These are phyloP conservation scores for Pterocles gutturalis DNA, from an alignment of 2,113 vertebrate genomes.

Conservation along the genomic window DNA sequence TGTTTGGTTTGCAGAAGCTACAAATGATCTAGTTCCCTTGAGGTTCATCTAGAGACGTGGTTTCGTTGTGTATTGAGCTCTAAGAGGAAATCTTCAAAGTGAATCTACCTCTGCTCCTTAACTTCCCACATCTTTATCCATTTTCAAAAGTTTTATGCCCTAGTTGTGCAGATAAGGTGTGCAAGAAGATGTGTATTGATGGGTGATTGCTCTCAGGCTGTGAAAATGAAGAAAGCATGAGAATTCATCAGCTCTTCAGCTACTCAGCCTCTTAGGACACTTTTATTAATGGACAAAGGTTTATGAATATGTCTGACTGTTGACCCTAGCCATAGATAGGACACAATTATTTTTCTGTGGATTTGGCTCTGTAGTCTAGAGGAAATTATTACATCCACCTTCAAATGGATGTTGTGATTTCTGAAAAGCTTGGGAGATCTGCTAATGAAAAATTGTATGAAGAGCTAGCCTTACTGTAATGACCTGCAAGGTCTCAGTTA, in stretches of 20 bases:
- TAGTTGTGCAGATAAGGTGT: not conserved
- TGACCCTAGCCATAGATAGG: not conserved
- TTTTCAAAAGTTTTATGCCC: not conserved
- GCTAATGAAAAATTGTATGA: not conserved
- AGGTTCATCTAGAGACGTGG: not conserved
- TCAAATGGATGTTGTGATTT: not conserved
- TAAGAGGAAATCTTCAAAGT: not conserved
- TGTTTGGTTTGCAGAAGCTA: not conserved
- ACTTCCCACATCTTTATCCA: not conserved
- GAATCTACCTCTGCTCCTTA: not conserved
- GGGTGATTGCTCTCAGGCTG: not conserved
- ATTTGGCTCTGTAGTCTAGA: not conserved
- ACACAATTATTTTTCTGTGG: not conserved
- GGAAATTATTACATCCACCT: not conserved
- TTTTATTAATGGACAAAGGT: not conserved
- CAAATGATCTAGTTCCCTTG: not conserved
- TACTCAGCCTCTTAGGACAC: not conserved
- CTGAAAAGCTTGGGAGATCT: not conserved
- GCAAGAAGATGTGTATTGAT: not conserved
- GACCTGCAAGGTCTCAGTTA: not conserved
- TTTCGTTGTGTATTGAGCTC: not conserved
- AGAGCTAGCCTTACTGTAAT: not conserved
- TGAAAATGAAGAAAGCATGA: not conserved
- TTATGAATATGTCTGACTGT: not conserved
- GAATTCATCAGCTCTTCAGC: not conserved